These are phyloP conservation scores for Enteromius radiatus DNA, from an alignment of 2,797 vertebrate species.

Conservation along the genomic window DNA sequence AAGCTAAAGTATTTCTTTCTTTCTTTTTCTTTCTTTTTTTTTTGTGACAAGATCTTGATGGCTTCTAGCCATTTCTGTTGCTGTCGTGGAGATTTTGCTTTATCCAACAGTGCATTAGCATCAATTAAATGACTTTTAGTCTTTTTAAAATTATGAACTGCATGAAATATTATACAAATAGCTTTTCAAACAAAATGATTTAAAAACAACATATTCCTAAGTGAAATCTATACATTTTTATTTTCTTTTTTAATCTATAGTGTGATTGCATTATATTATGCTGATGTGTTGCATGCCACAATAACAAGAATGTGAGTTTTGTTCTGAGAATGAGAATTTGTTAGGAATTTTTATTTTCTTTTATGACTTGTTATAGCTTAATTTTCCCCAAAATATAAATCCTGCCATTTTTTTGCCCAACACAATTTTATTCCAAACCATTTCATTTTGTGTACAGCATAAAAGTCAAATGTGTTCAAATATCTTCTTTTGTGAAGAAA, in stretches of 20 bases:
- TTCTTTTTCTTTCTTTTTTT: not conserved
- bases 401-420: not conserved
- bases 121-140: not conserved
- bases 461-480: not conserved
- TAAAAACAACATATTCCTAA: not conserved
- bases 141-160: not conserved
- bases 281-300: slow-evolving; percentile 32
- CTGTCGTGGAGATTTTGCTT: not conserved
- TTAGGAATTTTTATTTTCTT: not conserved
- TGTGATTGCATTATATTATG: slow-evolving; percentile 2
- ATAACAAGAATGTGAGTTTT: not conserved
- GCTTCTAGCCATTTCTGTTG: not conserved
- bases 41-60: not conserved
- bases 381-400: not conserved
- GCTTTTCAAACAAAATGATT: not conserved
- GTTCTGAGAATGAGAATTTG: not conserved
- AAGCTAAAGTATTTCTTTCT: not conserved
- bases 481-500: not conserved
- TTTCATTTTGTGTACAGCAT: not conserved
- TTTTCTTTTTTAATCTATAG: not conserved
- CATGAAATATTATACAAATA: not conserved
- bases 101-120: not conserved
- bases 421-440: not conserved
- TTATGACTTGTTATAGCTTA: not conserved
- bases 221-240: not conserved